These are phyloP conservation scores for Oreochromis tanganicae DNA, from an alignment of 2,113 vertebrate genomes.

Conservation along the genomic window DNA sequence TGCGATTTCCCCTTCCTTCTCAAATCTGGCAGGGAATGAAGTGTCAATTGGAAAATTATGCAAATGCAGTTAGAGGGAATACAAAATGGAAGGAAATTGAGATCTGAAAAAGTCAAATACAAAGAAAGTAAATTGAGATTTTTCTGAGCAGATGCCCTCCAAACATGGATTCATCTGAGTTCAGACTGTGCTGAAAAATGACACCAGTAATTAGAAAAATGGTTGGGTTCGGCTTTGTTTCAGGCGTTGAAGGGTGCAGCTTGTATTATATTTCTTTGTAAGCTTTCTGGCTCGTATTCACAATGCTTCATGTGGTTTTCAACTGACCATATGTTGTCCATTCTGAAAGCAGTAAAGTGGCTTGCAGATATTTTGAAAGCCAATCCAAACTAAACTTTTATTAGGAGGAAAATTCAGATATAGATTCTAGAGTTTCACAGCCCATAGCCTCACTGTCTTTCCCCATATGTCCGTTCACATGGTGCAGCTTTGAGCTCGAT, in stretches of 20 bases:
- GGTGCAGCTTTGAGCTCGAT: background rate
- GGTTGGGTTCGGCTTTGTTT: conserved; percentile 7
- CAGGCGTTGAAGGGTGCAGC: background rate
- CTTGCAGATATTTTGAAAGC: background rate
- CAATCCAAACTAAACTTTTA: background rate
- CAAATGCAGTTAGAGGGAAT: conserved; percentile 31
- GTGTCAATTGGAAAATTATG: conserved; percentile 63
- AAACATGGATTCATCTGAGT: background rate
- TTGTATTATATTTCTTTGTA: background rate
- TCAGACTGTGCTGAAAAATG: conserved; percentile 11
- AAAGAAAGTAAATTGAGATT: conserved; percentile 9
- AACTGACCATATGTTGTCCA: background rate
- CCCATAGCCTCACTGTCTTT: background rate
- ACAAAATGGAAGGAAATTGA: conserved; percentile 32
- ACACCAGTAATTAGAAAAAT: conserved; percentile 36
- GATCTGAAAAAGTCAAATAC: conserved; percentile 42
- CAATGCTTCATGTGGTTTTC: background rate
- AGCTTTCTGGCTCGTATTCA: background rate
- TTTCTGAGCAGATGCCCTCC: conserved; percentile 31
- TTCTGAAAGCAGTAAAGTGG: background rate
- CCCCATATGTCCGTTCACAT: background rate
- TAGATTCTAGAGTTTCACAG: background rate
- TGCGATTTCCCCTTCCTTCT: background rate
- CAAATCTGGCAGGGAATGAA: conserved; percentile 58
- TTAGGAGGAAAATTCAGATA: background rate